Conservation (phyloP, 2,888 invertebrate species). For the Lasioglossum malachurum region DNA sequence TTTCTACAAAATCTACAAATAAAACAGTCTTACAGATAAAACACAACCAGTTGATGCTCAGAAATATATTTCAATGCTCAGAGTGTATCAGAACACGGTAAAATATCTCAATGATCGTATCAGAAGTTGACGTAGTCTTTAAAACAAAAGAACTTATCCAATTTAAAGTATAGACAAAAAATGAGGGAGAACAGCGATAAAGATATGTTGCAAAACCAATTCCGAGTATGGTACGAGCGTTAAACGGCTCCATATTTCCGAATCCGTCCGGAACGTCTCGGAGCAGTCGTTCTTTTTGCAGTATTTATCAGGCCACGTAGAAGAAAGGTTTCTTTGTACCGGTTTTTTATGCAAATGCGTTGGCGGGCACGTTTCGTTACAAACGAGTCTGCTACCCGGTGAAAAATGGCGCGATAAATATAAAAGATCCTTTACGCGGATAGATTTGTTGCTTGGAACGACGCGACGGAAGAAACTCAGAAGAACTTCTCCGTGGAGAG, state of each 20-base stretch:
- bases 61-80: too few species aligned
- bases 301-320: conserved; percentile 4
- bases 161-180: background rate
- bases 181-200: background rate
- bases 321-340: background rate
- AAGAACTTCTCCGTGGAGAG: background rate
- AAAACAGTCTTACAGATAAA: background rate
- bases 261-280: background rate
- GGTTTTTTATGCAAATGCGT: conserved; percentile 16
- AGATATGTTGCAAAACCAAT: background rate
- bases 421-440: conserved; percentile 31
- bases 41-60: too few species aligned
- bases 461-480: conserved; percentile 10
- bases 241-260: background rate
- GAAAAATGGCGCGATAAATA: background rate
- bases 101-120: background rate
- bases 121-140: background rate
- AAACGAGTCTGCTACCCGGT: background rate
- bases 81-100: too few species aligned
- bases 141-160: background rate
- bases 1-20: too few species aligned
- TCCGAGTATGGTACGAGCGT: background rate
- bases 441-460: conserved; percentile 23
- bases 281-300: background rate
- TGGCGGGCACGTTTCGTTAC: background rate